These are phyloP conservation scores for Orycteropus afer DNA, from an alignment of 2,113 vertebrate species.

Conservation along the genomic window DNA sequence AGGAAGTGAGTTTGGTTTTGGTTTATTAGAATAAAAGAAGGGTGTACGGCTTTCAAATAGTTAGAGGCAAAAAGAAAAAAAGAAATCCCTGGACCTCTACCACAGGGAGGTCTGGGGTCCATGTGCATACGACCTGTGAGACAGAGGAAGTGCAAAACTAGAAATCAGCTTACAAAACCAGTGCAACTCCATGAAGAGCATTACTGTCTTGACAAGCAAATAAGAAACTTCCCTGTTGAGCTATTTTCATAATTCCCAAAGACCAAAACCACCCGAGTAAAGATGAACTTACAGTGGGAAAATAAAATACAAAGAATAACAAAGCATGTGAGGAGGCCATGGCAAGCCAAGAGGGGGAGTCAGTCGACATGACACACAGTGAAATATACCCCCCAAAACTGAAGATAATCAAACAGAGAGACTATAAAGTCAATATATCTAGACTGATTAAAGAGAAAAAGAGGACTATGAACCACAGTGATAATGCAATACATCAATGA, in stretches of 20 bases:
- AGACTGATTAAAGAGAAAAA: conserved; percentile 33
- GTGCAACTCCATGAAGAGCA: neutral
- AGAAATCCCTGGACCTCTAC: neutral
- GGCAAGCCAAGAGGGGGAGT: neutral
- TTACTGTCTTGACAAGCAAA: neutral
- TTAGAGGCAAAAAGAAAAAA: neutral
- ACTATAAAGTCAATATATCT: conserved; percentile 44
- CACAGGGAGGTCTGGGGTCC: neutral
- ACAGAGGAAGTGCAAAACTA: neutral
- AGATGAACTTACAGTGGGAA: conserved; percentile 2
- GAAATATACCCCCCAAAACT: neutral
- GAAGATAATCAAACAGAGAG: conserved; percentile 49
- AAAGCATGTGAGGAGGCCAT: neutral
- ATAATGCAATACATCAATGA: neutral
- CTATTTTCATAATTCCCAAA: conserved; percentile 31
- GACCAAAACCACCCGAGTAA: neutral
- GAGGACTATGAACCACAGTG: neutral
- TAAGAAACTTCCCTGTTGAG: neutral
- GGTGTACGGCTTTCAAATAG: neutral
- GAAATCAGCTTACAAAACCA: neutral
- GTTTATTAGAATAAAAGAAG: neutral
- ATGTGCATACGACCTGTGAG: neutral
- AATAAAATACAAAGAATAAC: conserved; percentile 25
- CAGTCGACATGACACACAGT: neutral
- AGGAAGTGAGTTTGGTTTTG: too few relatives aligned